These are phyloP conservation scores for Echinops telfairi DNA, from an alignment of 2,113 vertebrate species.

Conservation along the genomic window DNA sequence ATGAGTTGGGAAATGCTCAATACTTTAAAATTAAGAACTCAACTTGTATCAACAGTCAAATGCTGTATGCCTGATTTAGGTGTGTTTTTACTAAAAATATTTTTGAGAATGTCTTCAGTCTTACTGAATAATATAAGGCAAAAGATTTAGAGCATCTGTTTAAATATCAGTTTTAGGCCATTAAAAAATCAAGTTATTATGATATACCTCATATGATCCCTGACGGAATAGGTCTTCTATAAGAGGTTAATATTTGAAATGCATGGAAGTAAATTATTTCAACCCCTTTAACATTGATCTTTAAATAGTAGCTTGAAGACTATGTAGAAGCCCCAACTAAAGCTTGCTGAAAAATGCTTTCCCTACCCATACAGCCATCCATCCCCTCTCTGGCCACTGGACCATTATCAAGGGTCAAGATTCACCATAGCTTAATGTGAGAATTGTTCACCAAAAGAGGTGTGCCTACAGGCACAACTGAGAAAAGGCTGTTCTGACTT, in stretches of 20 bases:
- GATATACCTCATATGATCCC: background rate
- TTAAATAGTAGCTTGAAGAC: background rate
- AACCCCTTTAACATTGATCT: background rate
- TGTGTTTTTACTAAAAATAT: constrained; percentile 14
- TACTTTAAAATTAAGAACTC: constrained; percentile 33
- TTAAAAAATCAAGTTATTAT: background rate
- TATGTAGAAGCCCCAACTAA: background rate
- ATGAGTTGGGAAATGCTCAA: constrained; percentile 1
- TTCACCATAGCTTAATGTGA: background rate
- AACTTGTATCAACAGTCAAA: constrained; percentile 46
- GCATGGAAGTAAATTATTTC: background rate
- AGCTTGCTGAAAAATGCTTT: background rate
- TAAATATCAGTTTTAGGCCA: constrained; percentile 30
- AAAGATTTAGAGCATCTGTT: background rate
- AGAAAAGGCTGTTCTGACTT: too few relatives aligned
- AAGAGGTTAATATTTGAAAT: background rate
- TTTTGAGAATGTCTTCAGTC: constrained; percentile 8
- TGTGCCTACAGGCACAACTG: too few relatives aligned
- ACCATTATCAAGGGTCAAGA: background rate
- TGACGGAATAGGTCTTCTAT: background rate
- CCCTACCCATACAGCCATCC: background rate
- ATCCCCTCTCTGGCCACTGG: background rate
- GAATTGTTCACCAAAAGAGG: background rate
- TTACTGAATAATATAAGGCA: background rate
- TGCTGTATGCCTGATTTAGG: background rate